Evolutionary conservation across 2,888 invertebrate genomes (phyloP).

Genomic region (Meghimatium bilineatum): DNA sequence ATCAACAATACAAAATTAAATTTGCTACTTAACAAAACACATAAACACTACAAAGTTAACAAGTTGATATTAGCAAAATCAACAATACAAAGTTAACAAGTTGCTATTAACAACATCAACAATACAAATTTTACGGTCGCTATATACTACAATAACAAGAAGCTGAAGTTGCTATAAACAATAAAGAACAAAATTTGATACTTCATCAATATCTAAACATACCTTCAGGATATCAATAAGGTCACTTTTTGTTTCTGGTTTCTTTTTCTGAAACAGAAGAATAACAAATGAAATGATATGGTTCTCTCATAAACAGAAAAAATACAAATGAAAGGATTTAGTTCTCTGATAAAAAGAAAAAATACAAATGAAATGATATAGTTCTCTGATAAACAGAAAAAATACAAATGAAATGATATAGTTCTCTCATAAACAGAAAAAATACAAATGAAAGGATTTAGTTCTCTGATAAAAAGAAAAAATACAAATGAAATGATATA

Average conservation of each 20-base stretch:
- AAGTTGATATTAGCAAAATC: no score
- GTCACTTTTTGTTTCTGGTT: constrained; percentile 38
- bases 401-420: no score
- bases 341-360: neutral
- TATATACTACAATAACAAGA: neutral
- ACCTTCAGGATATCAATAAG: constrained; percentile 43
- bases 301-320: no score
- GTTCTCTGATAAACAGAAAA: constrained; percentile 19
- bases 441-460: neutral
- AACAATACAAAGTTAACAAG: no score
- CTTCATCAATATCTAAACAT: neutral
- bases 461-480: neutral
- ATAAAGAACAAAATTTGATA: neutral
- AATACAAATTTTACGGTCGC: no score
- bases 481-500: neutral
- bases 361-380: neutral
- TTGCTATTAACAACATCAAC: no score
- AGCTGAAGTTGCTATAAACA: neutral
- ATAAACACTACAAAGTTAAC: no score
- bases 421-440: no score
- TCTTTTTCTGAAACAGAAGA: constrained; percentile 29
- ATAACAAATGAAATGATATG: neutral
- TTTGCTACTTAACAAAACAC: no score
- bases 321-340: neutral
- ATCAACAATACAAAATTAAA: no score